phyloP scores from a whole-genome alignment of 2,113 vertebrate genomes.

The Pseudois nayaur region DNA sequence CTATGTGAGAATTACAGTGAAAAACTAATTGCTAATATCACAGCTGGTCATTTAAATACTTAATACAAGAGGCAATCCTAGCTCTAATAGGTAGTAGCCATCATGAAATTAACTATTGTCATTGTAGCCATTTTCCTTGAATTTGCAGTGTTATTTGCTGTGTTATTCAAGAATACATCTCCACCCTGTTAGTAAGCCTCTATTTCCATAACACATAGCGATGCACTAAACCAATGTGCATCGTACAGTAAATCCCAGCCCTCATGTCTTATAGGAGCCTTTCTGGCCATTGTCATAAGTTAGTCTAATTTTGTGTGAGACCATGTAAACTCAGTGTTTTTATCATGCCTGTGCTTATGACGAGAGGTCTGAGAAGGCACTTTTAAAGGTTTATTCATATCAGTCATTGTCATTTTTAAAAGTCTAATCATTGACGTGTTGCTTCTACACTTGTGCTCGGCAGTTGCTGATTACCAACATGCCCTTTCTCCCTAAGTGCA shows the following conservation, averaged over 20 bases:
- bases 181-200: neutral
- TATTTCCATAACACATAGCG: neutral
- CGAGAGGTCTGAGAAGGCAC: too few relatives aligned
- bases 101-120: neutral
- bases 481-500: too few relatives aligned
- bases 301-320: neutral
- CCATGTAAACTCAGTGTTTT: too few relatives aligned
- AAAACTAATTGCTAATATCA: too few relatives aligned
- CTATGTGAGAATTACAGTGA: neutral
- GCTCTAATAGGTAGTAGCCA: neutral
- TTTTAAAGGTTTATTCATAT: too few relatives aligned
- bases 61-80: neutral
- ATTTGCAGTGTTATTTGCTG: neutral
- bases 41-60: neutral
- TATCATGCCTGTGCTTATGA: too few relatives aligned
- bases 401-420: too few relatives aligned
- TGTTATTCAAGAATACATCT: neutral
- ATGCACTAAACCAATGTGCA: neutral
- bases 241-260: neutral
- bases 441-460: too few relatives aligned
- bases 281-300: neutral
- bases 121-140: neutral
- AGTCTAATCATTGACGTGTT: too few relatives aligned
- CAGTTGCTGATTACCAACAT: too few relatives aligned
- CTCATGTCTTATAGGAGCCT: neutral